phyloP scores from a whole-genome alignment of 2,797 vertebrate genomes.

The Typhlichthys subterraneus region DNA sequence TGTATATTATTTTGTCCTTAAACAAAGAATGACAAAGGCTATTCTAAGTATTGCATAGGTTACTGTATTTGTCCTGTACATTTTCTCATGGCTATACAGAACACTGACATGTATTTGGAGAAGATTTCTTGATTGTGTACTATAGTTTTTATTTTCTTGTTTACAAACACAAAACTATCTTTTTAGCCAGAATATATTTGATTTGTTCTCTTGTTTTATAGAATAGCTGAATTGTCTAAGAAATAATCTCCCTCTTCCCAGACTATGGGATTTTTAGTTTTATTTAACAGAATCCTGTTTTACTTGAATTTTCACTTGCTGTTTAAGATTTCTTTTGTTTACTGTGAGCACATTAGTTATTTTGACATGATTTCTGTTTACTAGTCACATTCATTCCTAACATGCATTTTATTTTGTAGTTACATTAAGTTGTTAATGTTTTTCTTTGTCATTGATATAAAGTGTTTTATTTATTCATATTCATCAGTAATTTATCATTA shows the following conservation, averaged over 20 bases:
- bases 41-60: conserved; percentile 53
- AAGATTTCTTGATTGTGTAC: conserved; percentile 42
- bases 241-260: conserved; percentile 19
- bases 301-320: conserved; percentile 75
- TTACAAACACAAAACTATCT: conserved; percentile 44
- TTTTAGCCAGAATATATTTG: conserved; percentile 38
- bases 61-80: conserved; percentile 63
- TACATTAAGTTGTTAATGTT: conserved; percentile 49
- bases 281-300: conserved; percentile 78
- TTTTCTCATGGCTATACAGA: conserved; percentile 56
- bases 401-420: conserved; percentile 40
- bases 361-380: neutral
- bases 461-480: conserved; percentile 65
- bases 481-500: conserved; percentile 15
- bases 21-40: conserved; percentile 57
- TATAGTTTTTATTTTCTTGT: conserved; percentile 40
- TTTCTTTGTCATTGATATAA: conserved; percentile 1
- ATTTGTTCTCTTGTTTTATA: conserved; percentile 37
- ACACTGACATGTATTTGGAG: conserved; percentile 54
- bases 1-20: conserved; percentile 71
- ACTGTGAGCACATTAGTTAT: conserved; percentile 59
- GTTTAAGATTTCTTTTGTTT: conserved; percentile 41
- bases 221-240: conserved; percentile 42
- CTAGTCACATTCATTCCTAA: conserved; percentile 30
- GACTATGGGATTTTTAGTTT: conserved; percentile 50